Conservation (phyloP, 2,888 invertebrate genomes). For the Agrochola lota region DNA sequence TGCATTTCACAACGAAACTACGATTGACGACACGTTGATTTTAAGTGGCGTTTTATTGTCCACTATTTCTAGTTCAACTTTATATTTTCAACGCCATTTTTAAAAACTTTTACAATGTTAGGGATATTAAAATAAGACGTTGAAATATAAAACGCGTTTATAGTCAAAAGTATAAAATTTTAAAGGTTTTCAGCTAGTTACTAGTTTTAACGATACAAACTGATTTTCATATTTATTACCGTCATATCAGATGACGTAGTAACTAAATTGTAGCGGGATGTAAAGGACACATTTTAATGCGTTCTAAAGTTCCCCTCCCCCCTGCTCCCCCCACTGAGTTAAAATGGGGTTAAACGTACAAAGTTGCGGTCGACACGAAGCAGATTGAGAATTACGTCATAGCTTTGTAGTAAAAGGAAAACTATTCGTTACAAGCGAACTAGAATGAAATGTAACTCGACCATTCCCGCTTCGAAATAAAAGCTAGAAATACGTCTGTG, state of each 20-base stretch:
- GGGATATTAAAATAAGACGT: slow-evolving; percentile 16
- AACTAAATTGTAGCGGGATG: slow-evolving; percentile 15
- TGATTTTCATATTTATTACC: slow-evolving; percentile 35
- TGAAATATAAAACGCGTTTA: slow-evolving; percentile 29
- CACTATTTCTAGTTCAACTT: slow-evolving; percentile 10
- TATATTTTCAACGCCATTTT: slow-evolving; percentile 6
- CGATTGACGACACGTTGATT: slow-evolving; percentile 32
- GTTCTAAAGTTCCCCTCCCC: slow-evolving; percentile 29
- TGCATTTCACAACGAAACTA: slow-evolving; percentile 25
- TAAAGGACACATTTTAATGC: slow-evolving; percentile 42
- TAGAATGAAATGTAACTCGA: slow-evolving; percentile 40
- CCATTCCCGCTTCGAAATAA: slow-evolving; percentile 42
- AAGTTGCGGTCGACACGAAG: slow-evolving; percentile 51
- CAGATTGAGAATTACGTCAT: slow-evolving; percentile 61
- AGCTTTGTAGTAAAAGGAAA: slow-evolving; percentile 44
- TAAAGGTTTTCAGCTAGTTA: slow-evolving; percentile 12
- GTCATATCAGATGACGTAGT: slow-evolving; percentile 2
- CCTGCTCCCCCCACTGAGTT: slow-evolving; percentile 22
- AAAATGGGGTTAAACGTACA: slow-evolving; percentile 61
- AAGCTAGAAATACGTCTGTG: slow-evolving; percentile 36
- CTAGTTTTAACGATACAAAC: not conserved
- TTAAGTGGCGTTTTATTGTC: slow-evolving; percentile 39
- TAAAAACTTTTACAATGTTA: slow-evolving; percentile 28
- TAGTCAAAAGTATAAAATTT: slow-evolving; percentile 16
- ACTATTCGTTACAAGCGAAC: slow-evolving; percentile 38